Base-by-base conservation (phyloP, 2,113 vertebrate species). In the Oryctolagus cuniculus region DNA sequence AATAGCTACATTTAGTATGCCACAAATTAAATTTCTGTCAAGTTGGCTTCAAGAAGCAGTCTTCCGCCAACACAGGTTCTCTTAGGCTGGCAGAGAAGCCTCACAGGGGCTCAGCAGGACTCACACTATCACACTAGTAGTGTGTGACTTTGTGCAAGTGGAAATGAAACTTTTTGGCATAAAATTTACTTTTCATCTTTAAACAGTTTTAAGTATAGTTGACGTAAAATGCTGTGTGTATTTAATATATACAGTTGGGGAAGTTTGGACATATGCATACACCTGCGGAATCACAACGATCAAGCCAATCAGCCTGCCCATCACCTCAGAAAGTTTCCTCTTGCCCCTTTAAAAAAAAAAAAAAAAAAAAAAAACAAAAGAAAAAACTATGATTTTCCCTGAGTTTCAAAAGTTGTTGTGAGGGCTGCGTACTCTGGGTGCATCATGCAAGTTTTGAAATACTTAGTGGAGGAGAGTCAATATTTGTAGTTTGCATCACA, bases 21-120 rank as follows among this genome's bases (percentile, higher is more conserved):
- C 94, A 95, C 96, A 96, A 97, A 96, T 97, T 96, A 97, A 92
- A 91, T 87, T 95, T 95, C 96, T 97, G 97, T 96, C 96, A 97
- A 75, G 74, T 85, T 81, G 88, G 51, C 79, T 94, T 92, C 88
- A 82, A 82, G 94, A 96, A 31, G 31, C 63, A 90, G 9, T 96
- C 61, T 96, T 24, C 15, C 31, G 74, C 53, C 53, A 92, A 79
- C 53, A 79, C 69, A 49, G 44, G n/a, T 93, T 95, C 95, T 95
- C 85, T 86, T 55, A 84, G 90, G 44, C 78, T 93, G 8, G 38
- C 22, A 66, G 55, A 63, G n/a, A 90, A 77, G 66, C 61, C 67
- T 87, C 63, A 2, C 63, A 90, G 70, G 13, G 44, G 70, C 17
- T 17, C 27, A 85, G 4, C 38, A 64, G 24, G 38, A 75, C 22